Base-by-base conservation (phyloP, 1,140 invertebrate genomes). In the Polypedilum pembai region DNA sequence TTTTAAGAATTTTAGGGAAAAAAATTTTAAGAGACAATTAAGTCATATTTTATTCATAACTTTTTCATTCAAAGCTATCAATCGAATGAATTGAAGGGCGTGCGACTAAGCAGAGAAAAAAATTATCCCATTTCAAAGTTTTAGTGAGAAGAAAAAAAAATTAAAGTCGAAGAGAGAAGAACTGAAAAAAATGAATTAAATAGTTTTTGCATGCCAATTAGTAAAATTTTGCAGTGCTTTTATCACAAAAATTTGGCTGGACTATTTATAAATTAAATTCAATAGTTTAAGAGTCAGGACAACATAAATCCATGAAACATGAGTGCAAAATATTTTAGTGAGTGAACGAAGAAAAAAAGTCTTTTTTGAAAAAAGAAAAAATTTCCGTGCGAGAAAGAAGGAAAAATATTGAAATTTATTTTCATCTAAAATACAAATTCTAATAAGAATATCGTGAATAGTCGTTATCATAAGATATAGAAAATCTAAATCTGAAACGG, bases 261-360 rank as follows among this genome's bases (percentile, higher is more conserved):
- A 66, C 65, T 66, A 66, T 66, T 66, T 10, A 66, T 66, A 66
- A 66, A n/a, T 66, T 66, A 66, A 66, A 66, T 66, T 2, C 10
- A 66, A 66, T 66, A 66, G 65, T 18, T 18, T 66, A 18, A 66
- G 65, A n/a, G 17, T n/a, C 65, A n/a, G 65, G 65, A 66, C 65
- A 66, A 18, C 65, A 66, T n/a, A 66, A 17, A 18, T 66, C 18
- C 4, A 8, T 66, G 45, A 56, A 56, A 12, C 45, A 56, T 56
- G 45, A 56, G 45, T 56, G 45, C 45, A 56, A 56, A 66, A 17
- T 66, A 66, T 66, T 66, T 66, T 66, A 66, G 65, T 45, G 41
- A 45, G 41, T 15, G 15, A 12, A 45, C 41, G 41, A 45, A 8
- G 8, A 45, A 33, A 33, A 33, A 33, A 33, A 33, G 24, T 33